Percentiles rank a stretch among this genome's conserved stretches.
Evolutionary conservation across 2,113 vertebrate species (phyloP).

Genomic region (Lynx canadensis): DNA sequence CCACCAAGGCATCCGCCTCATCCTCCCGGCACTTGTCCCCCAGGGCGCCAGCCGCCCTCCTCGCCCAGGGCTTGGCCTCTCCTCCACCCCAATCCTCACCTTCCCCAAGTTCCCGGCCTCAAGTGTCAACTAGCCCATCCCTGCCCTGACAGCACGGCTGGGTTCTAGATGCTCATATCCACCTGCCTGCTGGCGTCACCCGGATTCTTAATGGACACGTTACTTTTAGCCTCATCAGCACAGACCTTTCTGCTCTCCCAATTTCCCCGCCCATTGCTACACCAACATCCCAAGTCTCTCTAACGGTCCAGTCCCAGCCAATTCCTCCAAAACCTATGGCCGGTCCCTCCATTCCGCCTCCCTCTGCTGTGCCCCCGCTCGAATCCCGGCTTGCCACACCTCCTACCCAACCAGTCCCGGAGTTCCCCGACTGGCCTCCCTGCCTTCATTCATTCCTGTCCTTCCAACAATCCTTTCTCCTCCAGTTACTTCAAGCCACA

Average conservation of each 20-base stretch:
- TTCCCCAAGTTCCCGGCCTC: background rate
- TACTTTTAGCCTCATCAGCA: background rate
- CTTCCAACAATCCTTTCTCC: background rate
- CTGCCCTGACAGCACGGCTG: background rate
- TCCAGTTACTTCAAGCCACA: background rate
- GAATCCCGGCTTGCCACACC: background rate
- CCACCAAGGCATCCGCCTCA: no score
- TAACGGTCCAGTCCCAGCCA: background rate
- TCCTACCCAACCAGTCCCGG: background rate
- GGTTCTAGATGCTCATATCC: background rate
- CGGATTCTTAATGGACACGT: no score
- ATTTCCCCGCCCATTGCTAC: background rate
- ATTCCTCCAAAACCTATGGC: background rate
- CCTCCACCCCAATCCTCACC: background rate
- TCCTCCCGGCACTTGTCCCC: background rate
- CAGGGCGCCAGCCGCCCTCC: background rate
- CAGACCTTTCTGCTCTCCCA: background rate
- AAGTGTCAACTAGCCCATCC: background rate
- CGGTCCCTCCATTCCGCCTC: background rate
- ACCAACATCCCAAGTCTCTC: background rate
- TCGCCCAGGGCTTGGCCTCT: background rate
- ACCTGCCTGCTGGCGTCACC: no score
- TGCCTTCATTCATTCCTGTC: background rate
- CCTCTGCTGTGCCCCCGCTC: rapidly evolving
- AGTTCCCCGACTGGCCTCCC: background rate